Evolutionary conservation across 2,113 vertebrate genomes (phyloP).

Genomic region (Oryzias melastigma): DNA sequence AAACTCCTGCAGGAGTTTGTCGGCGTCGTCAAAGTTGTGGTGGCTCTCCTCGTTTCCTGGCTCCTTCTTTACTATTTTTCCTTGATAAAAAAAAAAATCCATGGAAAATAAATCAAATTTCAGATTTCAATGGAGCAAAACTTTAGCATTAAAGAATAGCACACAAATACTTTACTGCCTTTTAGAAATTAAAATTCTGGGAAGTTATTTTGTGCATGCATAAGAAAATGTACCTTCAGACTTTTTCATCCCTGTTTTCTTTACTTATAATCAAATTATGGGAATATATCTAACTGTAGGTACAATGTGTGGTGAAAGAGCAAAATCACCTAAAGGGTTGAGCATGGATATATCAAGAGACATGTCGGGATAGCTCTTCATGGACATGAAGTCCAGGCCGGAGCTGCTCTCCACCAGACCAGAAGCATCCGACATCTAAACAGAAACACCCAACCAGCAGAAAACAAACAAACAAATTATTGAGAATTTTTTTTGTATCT

Average conservation of each 20-base stretch:
- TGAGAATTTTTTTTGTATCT: too few relatives aligned
- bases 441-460: conserved; percentile 14
- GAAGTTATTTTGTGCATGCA: too few relatives aligned
- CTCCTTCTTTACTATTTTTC: conserved; percentile 91
- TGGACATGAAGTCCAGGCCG: conserved; percentile 89
- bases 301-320: not conserved
- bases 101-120: too few relatives aligned
- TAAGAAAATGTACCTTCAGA: not conserved
- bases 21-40: conserved; percentile 88
- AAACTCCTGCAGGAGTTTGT: conserved; percentile 93
- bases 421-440: conserved; percentile 80
- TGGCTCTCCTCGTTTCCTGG: conserved; percentile 88
- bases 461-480: not conserved
- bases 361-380: conserved; percentile 90
- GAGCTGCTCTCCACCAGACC: conserved; percentile 81
- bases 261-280: not conserved
- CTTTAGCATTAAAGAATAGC: too few relatives aligned
- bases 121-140: too few relatives aligned
- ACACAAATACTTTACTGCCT: too few relatives aligned
- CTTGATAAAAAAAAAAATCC: conserved; percentile 57
- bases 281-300: not conserved
- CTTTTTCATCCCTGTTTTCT: not conserved
- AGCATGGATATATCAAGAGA: conserved; percentile 93
- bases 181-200: too few relatives aligned
- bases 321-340: conserved; percentile 85